phyloP scores from a whole-genome alignment of 2,113 vertebrate species.

The Zootoca vivipara region DNA sequence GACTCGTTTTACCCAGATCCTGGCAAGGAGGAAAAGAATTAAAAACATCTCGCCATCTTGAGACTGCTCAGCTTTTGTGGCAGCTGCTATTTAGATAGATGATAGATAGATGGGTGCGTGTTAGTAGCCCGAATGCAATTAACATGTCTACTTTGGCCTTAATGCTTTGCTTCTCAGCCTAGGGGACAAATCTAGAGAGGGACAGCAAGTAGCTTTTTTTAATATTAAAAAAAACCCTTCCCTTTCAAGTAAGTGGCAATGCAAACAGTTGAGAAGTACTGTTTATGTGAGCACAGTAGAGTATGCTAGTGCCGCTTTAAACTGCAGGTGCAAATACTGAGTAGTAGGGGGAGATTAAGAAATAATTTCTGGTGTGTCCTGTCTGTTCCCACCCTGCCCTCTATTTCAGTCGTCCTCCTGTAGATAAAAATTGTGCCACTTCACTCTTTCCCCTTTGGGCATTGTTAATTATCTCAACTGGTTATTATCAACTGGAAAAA shows the following conservation, averaged over 20 bases:
- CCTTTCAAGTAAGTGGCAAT: not conserved
- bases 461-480: slow-evolving; percentile 32
- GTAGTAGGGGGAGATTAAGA: not conserved
- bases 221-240: no score
- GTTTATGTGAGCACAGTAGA: not conserved
- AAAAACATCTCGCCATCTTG: not conserved
- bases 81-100: no score
- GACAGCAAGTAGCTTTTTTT: not conserved
- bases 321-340: no score
- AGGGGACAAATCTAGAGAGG: not conserved
- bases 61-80: not conserved
- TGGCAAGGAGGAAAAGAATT: no score
- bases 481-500: slow-evolving; percentile 42
- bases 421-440: not conserved
- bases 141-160: not conserved
- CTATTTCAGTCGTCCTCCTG: not conserved
- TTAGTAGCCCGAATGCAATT: not conserved
- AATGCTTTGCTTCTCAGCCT: not conserved
- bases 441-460: not conserved
- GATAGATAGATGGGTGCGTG: no score
- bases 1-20: no score
- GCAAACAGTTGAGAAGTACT: not conserved
- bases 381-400: not conserved
- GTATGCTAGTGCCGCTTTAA: not conserved
- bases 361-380: not conserved